These are phyloP conservation scores for Entomyzon cyanotis DNA, from an alignment of 2,113 vertebrate genomes.

Conservation along the genomic window DNA sequence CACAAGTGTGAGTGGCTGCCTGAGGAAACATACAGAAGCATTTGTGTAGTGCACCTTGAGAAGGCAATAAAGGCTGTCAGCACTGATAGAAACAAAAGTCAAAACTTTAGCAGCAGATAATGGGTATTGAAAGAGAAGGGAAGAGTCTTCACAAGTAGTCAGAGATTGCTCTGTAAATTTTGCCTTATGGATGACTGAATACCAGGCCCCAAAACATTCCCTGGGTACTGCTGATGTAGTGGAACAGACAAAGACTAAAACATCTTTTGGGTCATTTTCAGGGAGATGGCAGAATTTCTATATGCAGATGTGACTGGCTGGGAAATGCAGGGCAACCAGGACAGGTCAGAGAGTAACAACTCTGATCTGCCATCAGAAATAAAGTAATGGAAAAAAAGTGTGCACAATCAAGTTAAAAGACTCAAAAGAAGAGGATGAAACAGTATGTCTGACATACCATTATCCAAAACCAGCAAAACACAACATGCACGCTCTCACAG, in stretches of 20 bases:
- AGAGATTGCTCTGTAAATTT: not conserved
- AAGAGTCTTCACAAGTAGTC: not conserved
- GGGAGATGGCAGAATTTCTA: not conserved
- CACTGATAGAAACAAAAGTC: not conserved
- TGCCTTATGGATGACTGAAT: not conserved
- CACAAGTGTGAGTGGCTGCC: not conserved
- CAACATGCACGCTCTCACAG: not conserved
- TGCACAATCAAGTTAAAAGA: not conserved
- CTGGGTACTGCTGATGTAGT: not conserved
- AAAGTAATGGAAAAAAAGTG: not conserved
- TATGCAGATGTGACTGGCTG: not conserved
- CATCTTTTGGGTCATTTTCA: not conserved
- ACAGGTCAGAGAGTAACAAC: not conserved
- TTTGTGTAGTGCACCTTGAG: not conserved
- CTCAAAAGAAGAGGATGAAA: not conserved
- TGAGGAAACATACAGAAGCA: not conserved
- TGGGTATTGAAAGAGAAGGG: not conserved
- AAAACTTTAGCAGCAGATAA: not conserved
- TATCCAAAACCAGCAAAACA: not conserved
- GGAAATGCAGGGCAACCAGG: not conserved
- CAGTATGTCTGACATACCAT: not conserved
- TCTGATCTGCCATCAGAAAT: not conserved
- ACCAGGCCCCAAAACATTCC: not conserved
- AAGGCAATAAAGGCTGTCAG: not conserved
- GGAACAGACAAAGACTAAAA: not conserved